Evolutionary conservation across 2,888 invertebrate species (phyloP).

Genomic region (Orthosia cruda): DNA sequence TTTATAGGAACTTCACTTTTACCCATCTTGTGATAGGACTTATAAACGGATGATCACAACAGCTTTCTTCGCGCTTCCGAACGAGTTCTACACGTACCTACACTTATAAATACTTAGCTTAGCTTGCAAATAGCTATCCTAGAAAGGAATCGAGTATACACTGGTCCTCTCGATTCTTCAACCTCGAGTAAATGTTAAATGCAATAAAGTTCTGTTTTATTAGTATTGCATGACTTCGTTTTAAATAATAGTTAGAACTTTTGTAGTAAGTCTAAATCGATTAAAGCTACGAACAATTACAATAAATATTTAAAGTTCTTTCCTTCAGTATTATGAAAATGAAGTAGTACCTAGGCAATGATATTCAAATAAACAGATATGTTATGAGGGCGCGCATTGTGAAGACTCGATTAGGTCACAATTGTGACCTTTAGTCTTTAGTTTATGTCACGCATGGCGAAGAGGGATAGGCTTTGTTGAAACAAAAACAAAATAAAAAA

Average conservation of each 20-base stretch:
- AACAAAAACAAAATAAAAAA: too few species aligned
- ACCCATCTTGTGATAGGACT: constrained; percentile 39
- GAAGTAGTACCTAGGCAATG: background rate
- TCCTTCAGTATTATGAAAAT: background rate
- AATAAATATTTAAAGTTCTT: constrained; percentile 8
- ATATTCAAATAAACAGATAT: too few species aligned
- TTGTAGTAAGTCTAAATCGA: constrained; percentile 23
- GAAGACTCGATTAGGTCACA: too few species aligned
- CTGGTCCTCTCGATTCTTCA: constrained; percentile 15
- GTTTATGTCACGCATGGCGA: too few species aligned
- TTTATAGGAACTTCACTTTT: constrained; percentile 19
- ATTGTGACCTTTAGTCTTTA: too few species aligned
- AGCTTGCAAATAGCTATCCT: constrained; percentile 12
- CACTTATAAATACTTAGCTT: constrained; percentile 34
- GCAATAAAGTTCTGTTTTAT: constrained; percentile 30
- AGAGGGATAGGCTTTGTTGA: too few species aligned
- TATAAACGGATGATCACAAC: constrained; percentile 38
- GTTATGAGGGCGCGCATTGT: too few species aligned
- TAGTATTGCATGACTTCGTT: constrained; percentile 35
- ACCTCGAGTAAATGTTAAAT: constrained; percentile 26
- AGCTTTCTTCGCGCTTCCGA: constrained; percentile 48
- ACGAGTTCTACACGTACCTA: constrained; percentile 29
- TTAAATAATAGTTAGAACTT: constrained; percentile 28
- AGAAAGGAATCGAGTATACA: constrained; percentile 23
- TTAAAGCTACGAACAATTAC: constrained; percentile 2